Base-by-base conservation (phyloP, 1,140 invertebrate genomes). In the Centruroides vittatus region DNA sequence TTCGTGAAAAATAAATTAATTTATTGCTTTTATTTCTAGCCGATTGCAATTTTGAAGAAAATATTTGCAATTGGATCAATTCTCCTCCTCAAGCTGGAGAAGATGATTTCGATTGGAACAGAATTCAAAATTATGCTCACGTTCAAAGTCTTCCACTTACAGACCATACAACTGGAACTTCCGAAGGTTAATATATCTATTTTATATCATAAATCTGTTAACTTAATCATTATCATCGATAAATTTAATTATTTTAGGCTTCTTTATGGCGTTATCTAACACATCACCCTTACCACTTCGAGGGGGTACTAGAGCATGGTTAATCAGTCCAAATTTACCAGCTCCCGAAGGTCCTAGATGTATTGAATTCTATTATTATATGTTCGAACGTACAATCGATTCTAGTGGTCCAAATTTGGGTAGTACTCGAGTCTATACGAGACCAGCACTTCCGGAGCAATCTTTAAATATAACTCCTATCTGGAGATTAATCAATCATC, bases 21-120 rank as follows among this genome's bases (percentile, higher is more conserved):
- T 23, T 1, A 23, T 23, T 23, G 0, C 23, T 23, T 41, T 41
- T 8, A 41, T 41, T n/a, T 53, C 23, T 5, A 64, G 51, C 80
- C 0, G 82, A 84, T 64, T 84, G 82, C 63, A 83, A 79, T 3
- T 84, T 84, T 65, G 83, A 84, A 69, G 78, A 82, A 8, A 82
- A 84, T 63, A 82, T 83, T 63, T 84, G 83, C 65, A 79, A 78
- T 1, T 84, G 83, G 83, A 77, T 73, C 3, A 84, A 84, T 70
- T 78, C 80, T 5, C 73, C 74, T 4, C 73, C 79, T 23, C 70
- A 56, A 23, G 63, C 23, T 8, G 72, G 79, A 13, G 55, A 78
- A 3, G 80, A 81, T 68, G 79, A 81, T 64, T 79, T 83, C 41
- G 81, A 84, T 65, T 84, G 82, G 83, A 79, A 81, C 59, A 70